phyloP scores from a whole-genome alignment of 2,888 invertebrate genomes.

The Hanleya hanleyi region DNA sequence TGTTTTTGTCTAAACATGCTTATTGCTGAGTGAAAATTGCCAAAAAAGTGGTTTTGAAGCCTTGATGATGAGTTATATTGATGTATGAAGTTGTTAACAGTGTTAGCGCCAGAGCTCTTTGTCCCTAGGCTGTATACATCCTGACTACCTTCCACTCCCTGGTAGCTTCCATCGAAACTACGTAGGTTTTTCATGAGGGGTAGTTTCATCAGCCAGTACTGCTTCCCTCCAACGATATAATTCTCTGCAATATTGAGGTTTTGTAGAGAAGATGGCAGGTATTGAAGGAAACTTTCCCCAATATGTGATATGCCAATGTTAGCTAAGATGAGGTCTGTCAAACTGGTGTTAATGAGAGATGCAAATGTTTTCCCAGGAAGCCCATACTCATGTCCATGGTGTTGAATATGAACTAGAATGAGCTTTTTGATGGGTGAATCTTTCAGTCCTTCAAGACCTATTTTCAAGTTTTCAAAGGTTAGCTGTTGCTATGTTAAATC shows the following conservation, averaged over 20 bases:
- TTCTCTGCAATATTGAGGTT: not conserved
- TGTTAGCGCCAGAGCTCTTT: too few species aligned
- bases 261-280: not conserved
- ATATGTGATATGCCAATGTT: not conserved
- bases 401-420: not conserved
- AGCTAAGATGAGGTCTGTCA: not conserved
- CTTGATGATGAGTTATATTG: too few species aligned
- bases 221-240: not conserved
- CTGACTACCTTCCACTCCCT: not conserved
- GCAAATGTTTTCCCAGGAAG: not conserved
- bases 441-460: not conserved
- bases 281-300: not conserved
- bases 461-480: not conserved
- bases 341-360: not conserved
- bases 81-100: too few species aligned
- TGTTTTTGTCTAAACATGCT: too few species aligned
- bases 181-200: not conserved
- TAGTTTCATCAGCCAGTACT: not conserved
- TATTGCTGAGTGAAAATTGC: too few species aligned
- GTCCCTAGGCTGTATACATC: too few species aligned
- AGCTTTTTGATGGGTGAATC: not conserved
- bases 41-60: too few species aligned
- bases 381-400: not conserved
- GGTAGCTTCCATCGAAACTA: not conserved
- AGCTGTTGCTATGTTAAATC: not conserved